These are phyloP conservation scores for Nemapogon koenigi DNA, from an alignment of 2,888 invertebrate species.

Conservation along the genomic window DNA sequence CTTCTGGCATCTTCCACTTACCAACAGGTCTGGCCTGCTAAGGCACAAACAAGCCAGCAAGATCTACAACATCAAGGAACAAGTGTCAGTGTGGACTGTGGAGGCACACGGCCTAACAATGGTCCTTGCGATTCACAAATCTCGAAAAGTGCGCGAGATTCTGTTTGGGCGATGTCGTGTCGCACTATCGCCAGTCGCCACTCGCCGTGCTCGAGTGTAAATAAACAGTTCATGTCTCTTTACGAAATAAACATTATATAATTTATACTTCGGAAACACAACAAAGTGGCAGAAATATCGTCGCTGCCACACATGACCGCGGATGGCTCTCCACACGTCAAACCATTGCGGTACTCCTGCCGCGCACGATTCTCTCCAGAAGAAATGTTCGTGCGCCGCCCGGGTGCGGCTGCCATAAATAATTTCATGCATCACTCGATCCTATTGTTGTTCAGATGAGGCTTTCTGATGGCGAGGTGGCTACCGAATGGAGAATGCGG, in stretches of 20 bases:
- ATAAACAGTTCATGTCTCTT: too few relatives aligned
- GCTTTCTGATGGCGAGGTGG: too few relatives aligned
- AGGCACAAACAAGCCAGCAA: conserved; percentile 79
- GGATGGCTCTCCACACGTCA: too few relatives aligned
- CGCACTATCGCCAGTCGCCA: too few relatives aligned
- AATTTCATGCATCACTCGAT: conserved; percentile 59
- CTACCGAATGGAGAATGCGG: conserved; percentile 42
- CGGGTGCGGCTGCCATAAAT: conserved; percentile 51
- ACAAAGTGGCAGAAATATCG: too few relatives aligned
- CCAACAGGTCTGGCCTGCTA: conserved; percentile 76
- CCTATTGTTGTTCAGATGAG: too few relatives aligned
- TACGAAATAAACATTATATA: conserved; percentile 51
- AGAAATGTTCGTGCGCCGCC: conserved; percentile 47
- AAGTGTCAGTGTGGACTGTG: too few relatives aligned
- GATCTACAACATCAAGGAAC: conserved; percentile 71
- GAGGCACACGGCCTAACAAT: conserved; percentile 43
- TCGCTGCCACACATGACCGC: too few relatives aligned
- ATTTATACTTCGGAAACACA: conserved; percentile 42
- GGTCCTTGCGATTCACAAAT: conserved; percentile 61
- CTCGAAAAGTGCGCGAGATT: conserved; percentile 58
- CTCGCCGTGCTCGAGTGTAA: too few relatives aligned
- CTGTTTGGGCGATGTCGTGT: conserved; percentile 28
- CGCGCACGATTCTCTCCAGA: too few relatives aligned
- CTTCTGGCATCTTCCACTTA: conserved; percentile 61
- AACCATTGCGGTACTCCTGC: too few relatives aligned